Evolutionary conservation across 2,113 vertebrate species (phyloP), one percentile per base, ranked within the genome.

Genomic region (Ammospiza nelsoni): DNA sequence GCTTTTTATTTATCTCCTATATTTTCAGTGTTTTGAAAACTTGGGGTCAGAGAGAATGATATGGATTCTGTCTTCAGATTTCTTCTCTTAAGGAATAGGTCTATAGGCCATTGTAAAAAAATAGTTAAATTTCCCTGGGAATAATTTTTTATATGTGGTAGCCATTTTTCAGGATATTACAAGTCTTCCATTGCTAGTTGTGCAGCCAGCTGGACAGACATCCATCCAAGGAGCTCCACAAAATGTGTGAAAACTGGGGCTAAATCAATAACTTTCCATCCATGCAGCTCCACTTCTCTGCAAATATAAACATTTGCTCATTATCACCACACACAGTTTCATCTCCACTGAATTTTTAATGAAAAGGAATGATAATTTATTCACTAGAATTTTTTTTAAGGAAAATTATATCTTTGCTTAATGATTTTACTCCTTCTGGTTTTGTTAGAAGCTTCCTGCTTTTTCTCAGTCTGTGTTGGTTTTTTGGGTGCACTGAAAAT

Each of bases 321-420:
- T 98, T 97, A 98, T 96, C 97, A 94, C 90, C 90, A 86, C 96
- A 92, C 76, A 96, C 87, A 97, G 96, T 98, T 98, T 96, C 93
- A 97, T 97, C 92, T 95, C 95, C 92, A 95, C 97, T 97, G 96
- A 97, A 97, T 97, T 97, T 97, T 97, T 97, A 97, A 98, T 98
- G 97, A 97, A 89, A 92, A 87, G 76, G 63, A 96, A 97, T 94
- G 92, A 94, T 96, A 97, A 97, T 94, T 97, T 96, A 90, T 92
- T 97, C 96, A 95, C 91, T 95, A 92, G 91, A 33, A 27, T 91
- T 95, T 96, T 94, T 73, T 67, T 39, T 2, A 9, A 37, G 33
- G 72, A 63, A 96, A 96, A 94, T 87, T 5, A 27, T 90, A 85
- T 72, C 67, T 84, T 96, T 86, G 90, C 92, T 92, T 94, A 93